A percentile compares a stretch with the other conserved stretches of the same genome.
phyloP scores from a whole-genome alignment of 2,113 vertebrate species.

The Nyctereutes procyonoides region DNA sequence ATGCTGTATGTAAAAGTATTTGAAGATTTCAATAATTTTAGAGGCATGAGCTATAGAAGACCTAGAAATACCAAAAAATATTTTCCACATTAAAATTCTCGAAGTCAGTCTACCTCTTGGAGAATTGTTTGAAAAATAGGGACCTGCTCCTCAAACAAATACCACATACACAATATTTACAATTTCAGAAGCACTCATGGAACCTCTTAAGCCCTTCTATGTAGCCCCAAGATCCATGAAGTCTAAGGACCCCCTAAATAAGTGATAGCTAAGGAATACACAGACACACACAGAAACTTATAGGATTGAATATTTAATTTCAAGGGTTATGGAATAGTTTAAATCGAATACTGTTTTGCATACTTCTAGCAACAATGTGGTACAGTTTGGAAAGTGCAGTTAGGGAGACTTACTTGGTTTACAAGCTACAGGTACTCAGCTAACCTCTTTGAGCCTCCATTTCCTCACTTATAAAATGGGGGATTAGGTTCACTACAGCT shows the following conservation, averaged over 20 bases:
- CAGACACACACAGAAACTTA: background rate
- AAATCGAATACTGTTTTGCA: background rate
- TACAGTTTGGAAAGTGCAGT: background rate
- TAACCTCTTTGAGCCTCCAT: background rate
- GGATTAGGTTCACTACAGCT: background rate
- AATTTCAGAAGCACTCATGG: background rate
- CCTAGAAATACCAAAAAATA: background rate
- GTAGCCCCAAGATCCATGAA: background rate
- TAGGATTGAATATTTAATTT: background rate
- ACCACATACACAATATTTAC: background rate
- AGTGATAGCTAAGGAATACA: background rate
- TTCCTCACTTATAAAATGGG: background rate
- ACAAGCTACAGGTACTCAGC: background rate
- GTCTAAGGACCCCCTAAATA: background rate
- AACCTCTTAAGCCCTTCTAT: background rate
- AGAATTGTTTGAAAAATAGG: background rate
- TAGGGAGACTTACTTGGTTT: background rate
- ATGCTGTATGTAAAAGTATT: background rate
- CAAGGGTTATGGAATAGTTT: background rate
- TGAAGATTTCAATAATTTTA: constrained; percentile 11
- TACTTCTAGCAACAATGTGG: background rate
- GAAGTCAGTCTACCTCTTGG: background rate
- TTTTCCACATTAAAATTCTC: background rate
- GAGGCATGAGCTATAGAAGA: background rate
- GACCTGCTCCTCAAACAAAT: background rate